Percentiles rank a stretch among this genome's conserved stretches.
phyloP scores from a whole-genome alignment of 2,797 vertebrate species.

The Coregonus suidteri region DNA sequence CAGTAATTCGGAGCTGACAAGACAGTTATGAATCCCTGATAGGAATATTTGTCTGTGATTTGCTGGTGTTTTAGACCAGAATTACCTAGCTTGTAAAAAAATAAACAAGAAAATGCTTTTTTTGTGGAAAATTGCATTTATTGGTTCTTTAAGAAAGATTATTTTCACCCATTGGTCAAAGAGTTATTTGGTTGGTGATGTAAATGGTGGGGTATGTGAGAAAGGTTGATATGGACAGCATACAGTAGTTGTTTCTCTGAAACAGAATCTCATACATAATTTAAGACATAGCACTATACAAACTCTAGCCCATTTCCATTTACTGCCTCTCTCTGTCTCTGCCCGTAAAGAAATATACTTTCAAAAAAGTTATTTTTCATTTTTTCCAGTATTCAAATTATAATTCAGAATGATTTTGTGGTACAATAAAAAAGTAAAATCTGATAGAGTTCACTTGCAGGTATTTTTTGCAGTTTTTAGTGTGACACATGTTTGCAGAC shows the following conservation, averaged over 20 bases:
- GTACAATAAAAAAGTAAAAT: conserved; percentile 21
- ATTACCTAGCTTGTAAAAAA: background rate
- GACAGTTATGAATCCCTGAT: conserved; percentile 34
- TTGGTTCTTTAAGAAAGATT: too few relatives aligned
- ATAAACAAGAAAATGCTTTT: too few relatives aligned
- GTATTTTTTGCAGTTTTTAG: conserved; percentile 50
- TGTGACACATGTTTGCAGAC: too few relatives aligned
- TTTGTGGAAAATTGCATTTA: too few relatives aligned
- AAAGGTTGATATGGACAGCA: background rate
- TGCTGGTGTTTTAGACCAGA: conserved; percentile 1
- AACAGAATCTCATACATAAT: too few relatives aligned
- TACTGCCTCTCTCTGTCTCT: background rate
- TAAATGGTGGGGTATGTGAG: background rate
- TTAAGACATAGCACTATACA: background rate
- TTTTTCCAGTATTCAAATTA: conserved; percentile 8
- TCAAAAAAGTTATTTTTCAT: conserved; percentile 9
- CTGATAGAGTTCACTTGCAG: conserved; percentile 54
- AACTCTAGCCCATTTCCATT: background rate
- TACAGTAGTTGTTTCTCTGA: too few relatives aligned
- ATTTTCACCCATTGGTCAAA: background rate
- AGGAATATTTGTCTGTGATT: conserved; percentile 23
- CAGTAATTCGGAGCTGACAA: conserved; percentile 39
- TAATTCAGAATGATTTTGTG: background rate
- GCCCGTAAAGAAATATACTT: too few relatives aligned
- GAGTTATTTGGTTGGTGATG: background rate